These are phyloP conservation scores for Balaeniceps rex DNA, from an alignment of 2,113 vertebrate genomes.

Conservation along the genomic window DNA sequence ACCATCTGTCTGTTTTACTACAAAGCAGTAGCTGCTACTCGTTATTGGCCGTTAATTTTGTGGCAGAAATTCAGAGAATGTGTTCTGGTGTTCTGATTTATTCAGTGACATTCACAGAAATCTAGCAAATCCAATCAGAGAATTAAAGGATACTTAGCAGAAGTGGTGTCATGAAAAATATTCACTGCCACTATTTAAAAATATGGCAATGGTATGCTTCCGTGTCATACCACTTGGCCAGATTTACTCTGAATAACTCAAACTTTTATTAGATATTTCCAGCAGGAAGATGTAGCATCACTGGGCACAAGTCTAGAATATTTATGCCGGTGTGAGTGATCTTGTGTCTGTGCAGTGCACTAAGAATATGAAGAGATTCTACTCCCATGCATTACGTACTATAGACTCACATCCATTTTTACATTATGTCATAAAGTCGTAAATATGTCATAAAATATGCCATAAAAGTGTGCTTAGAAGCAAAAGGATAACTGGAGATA, in stretches of 20 bases:
- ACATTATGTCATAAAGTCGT: neutral
- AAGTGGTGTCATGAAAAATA: neutral
- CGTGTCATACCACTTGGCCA: neutral
- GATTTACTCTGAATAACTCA: neutral
- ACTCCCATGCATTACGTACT: fast-evolving
- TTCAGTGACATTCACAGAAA: neutral
- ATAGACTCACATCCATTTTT: neutral
- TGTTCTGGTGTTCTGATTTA: neutral
- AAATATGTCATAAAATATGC: neutral
- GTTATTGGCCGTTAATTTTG: slow-evolving; percentile 19
- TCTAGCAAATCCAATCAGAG: neutral
- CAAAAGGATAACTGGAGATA: neutral
- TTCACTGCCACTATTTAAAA: neutral
- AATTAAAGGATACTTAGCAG: neutral
- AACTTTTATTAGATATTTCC: neutral
- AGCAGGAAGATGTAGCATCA: neutral
- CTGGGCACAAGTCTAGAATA: neutral
- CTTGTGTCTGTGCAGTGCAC: neutral
- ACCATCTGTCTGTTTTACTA: slow-evolving; percentile 35
- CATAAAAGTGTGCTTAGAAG: neutral
- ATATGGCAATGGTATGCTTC: neutral
- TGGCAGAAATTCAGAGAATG: neutral
- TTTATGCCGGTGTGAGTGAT: neutral
- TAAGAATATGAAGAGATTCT: neutral
- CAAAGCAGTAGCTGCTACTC: neutral